Base-by-base conservation (phyloP, 2,888 invertebrate species). In the Acheta domesticus region DNA sequence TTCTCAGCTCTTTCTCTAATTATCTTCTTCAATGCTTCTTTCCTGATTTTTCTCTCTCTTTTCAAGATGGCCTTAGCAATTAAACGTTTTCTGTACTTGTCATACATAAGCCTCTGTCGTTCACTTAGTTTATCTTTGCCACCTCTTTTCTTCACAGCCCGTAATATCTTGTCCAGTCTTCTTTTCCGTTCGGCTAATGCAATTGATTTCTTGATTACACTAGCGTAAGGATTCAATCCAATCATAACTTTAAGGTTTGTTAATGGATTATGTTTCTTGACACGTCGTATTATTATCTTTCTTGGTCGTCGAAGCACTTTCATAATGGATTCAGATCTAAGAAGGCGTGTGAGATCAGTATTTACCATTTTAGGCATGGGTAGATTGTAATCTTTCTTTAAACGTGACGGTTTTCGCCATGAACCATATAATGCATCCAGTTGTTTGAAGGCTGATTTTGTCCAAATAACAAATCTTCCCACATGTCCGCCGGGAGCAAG, bases 401-500 rank as follows among this genome's bases (percentile, higher is more conserved):
- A 89, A 84, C 89, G 90, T 0, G 96, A 94, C 48, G 92, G 89
- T 11, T 91, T 91, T 87, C 93, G 94, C 96, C 96, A 98, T 80
- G 97, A 97, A 81, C 99, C 99, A 88, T 97, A 99, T 83, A 99
- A 89, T 84, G 92, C 91, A 86, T 99, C 98, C 81, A 99, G 90
- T 85, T 94, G 92, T 84, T 94, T 92, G 88, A 99, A 99, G 0
- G 99, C 99, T 3, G 96, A 95, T 88, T 99, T 95, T 16, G 99
- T 99, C 99, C 99, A 99, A 88, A 99, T 97, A 87, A 97, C 92
- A 87, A 99, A 98, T 81, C 99, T 93, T 77, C 99, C 99, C 79
- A 99, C 94, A 86, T 99, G 99, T 84, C 99, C 99, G 85, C 96
- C 99, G 74, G 99, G 99, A 0, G 99, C 98, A 85, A 99, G 88